Percentiles rank a stretch among this genome's conserved stretches.
Conservation (phyloP, 2,888 invertebrate genomes). For the Diaperis boleti region DNA sequence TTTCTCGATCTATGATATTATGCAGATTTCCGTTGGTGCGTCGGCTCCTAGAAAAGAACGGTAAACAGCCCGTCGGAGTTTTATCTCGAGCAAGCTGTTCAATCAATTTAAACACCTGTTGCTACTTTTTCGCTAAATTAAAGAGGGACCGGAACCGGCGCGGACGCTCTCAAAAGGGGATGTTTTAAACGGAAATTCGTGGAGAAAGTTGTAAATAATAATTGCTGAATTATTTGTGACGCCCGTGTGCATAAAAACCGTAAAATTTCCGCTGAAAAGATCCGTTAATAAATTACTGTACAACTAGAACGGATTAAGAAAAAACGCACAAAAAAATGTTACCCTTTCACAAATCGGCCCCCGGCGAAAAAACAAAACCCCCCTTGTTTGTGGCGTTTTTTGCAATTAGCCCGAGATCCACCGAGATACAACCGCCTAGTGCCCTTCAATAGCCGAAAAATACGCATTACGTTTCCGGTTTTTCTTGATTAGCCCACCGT, state of each 20-base stretch:
- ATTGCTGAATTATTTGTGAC: background rate
- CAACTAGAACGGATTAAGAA: conserved; percentile 29
- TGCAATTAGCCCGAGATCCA: conserved; percentile 53
- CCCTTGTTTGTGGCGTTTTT: conserved; percentile 49
- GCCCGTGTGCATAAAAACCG: conserved; percentile 25
- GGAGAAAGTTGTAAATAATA: background rate
- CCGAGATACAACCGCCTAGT: conserved; percentile 53
- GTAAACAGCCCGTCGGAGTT: conserved; percentile 20
- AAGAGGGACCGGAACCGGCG: conserved; percentile 13
- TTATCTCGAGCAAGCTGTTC: conserved; percentile 41
- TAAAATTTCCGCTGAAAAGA: conserved; percentile 32
- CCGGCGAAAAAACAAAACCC: conserved; percentile 21
- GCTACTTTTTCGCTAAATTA: conserved; percentile 42
- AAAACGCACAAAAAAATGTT: conserved; percentile 23
- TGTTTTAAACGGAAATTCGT: conserved; percentile 11
- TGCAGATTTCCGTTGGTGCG: conserved; percentile 33
- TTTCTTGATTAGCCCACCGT: conserved; percentile 11
- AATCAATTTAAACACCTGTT: conserved; percentile 45
- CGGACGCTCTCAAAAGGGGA: conserved; percentile 27
- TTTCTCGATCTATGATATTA: conserved; percentile 49
- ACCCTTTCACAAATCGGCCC: background rate
- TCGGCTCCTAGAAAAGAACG: conserved; percentile 34
- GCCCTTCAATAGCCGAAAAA: conserved; percentile 43
- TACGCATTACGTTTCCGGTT: conserved; percentile 34
- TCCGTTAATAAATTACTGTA: conserved; percentile 37